phyloP scores from a whole-genome alignment of 2,797 vertebrate genomes.

The Lepus oiostolus region DNA sequence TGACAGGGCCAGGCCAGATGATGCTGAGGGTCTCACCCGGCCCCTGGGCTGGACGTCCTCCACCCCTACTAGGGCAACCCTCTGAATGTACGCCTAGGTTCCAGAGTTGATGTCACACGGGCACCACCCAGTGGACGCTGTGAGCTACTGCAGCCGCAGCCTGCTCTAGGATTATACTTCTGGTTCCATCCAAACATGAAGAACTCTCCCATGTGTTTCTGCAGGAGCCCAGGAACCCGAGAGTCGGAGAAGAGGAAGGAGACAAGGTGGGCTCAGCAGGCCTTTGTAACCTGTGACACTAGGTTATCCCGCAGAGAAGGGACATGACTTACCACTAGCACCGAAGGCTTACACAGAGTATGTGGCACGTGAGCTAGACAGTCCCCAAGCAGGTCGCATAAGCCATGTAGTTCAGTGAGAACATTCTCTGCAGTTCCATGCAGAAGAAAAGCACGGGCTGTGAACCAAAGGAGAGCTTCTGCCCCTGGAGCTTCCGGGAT shows the following conservation, averaged over 20 bases:
- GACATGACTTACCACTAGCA: not conserved
- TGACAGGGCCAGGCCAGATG: too few species aligned
- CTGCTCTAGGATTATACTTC: not conserved
- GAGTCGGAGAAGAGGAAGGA: not conserved
- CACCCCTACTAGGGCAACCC: too few species aligned
- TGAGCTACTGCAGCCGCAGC: constrained; percentile 5
- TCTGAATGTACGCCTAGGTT: not conserved
- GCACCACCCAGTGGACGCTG: not conserved
- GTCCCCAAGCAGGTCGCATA: not conserved
- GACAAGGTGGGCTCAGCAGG: not conserved
- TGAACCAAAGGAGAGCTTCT: not conserved
- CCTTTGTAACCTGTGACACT: not conserved
- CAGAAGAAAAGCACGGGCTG: not conserved
- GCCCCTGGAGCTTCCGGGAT: not conserved
- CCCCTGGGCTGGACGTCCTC: too few species aligned
- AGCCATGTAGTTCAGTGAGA: not conserved
- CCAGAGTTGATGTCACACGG: not conserved
- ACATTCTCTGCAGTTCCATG: not conserved
- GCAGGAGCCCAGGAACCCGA: not conserved
- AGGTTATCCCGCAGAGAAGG: not conserved
- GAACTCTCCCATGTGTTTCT: not conserved
- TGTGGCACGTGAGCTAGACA: not conserved
- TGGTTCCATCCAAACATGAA: not conserved
- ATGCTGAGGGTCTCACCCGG: too few species aligned
- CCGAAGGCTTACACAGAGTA: not conserved